Evolutionary conservation across 1,140 invertebrate genomes (phyloP).

Genomic region (Ips nitidus): DNA sequence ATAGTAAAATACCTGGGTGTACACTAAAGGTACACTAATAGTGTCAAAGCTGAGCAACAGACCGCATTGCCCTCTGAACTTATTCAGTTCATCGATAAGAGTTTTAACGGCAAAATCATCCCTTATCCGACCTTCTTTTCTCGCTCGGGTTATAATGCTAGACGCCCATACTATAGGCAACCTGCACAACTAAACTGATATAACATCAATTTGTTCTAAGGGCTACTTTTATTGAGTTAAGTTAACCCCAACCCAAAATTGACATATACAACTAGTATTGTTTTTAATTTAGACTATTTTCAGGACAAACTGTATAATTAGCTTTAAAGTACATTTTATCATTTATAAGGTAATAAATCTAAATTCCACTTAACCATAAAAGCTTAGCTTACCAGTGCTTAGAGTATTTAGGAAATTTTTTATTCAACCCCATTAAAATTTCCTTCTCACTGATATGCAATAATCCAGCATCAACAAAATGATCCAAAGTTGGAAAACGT

Average conservation of each 20-base stretch:
- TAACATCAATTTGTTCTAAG: slow-evolving; percentile 3
- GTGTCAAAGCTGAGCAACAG: slow-evolving; percentile 83
- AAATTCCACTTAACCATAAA: too few species aligned
- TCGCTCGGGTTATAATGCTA: slow-evolving; percentile 80
- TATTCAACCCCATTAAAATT: slow-evolving; percentile 67
- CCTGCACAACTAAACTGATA: slow-evolving; percentile 47
- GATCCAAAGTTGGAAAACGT: slow-evolving; percentile 76
- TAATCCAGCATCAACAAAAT: slow-evolving; percentile 75
- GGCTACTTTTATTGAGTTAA: background rate
- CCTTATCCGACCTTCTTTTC: slow-evolving; percentile 88
- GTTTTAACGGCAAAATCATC: slow-evolving; percentile 93
- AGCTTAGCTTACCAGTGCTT: slow-evolving; percentile 67
- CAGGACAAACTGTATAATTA: too few species aligned
- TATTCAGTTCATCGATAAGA: slow-evolving; percentile 85
- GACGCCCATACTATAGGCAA: slow-evolving; percentile 92
- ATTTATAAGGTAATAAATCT: too few species aligned
- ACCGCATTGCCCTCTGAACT: slow-evolving; percentile 82
- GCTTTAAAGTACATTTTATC: too few species aligned
- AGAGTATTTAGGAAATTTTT: slow-evolving; percentile 71
- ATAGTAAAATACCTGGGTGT: slow-evolving; percentile 73
- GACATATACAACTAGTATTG: too few species aligned
- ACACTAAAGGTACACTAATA: slow-evolving; percentile 90
- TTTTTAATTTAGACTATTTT: too few species aligned
- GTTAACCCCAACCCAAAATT: background rate
- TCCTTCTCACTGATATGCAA: slow-evolving; percentile 70